Evolutionary conservation across 1,140 invertebrate genomes (phyloP), one percentile per base, ranked within the genome.

Genomic region (Rhynchophorus ferrugineus): DNA sequence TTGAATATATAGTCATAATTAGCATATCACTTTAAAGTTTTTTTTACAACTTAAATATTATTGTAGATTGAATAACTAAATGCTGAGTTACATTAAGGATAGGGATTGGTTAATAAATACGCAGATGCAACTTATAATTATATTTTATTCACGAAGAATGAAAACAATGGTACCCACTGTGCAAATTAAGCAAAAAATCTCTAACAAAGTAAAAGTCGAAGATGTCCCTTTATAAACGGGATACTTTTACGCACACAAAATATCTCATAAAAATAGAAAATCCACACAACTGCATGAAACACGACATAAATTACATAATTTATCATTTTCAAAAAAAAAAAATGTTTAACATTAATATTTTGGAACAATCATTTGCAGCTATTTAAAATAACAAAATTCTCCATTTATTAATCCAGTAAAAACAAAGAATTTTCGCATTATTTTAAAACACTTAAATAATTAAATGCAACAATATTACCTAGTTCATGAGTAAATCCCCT

Each of bases 201-300:
- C 9, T 17, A 9, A 39, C 9, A 9, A 17, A 8, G 37, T 8
- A 39, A 43, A 48, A 42, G 51, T 18, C 35, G 41, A 24, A 58
- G 50, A 41, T 36, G 42, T 39, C 33, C 46, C 49, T 46, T 21
- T 22, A 56, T 47, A 58, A 44, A 37, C 39, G 57, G 54, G 54
- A 29, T 39, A 43, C 49, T 46, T 57, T 59, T 19, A 52, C 57
- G 56, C 58, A 59, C 24, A 59, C 44, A 37, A 56, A 43, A 50
- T 49, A 49, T 29, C 36, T 50, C 42, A 44, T 22, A 56, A 24
- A 21, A 45, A 20, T 41, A n/a, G 51, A 44, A 54, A 45, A 45
- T 50, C 46, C 54, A 56, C 41, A 59, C 45, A 56, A 59, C 37
- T 56, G 54, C 47, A 59, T 51, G 48, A 59, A 59, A 58, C 51